phyloP scores from a whole-genome alignment of 2,797 vertebrate species.

The Scolopax rusticola region DNA sequence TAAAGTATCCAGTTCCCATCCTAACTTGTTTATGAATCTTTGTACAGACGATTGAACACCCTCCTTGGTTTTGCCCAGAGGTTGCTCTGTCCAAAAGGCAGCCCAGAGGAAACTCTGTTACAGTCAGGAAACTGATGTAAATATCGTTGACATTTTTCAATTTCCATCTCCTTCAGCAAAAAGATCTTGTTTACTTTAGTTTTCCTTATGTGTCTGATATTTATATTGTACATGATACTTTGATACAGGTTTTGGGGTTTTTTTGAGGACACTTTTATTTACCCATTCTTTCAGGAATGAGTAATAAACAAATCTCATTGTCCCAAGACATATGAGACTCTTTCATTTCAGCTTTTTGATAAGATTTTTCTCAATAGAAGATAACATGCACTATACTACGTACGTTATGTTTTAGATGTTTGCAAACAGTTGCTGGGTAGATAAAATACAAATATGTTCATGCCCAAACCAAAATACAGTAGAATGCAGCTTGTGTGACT shows the following conservation, averaged over 20 bases:
- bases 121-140: not conserved
- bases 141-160: not conserved
- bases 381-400: fast-evolving
- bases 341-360: not conserved
- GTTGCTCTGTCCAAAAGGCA: not conserved
- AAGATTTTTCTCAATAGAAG: not conserved
- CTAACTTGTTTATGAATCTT: not conserved
- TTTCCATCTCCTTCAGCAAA: not conserved
- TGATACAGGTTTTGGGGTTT: not conserved
- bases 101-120: not conserved
- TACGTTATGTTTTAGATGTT: not conserved
- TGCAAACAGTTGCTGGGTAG: not conserved
- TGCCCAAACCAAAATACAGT: not conserved
- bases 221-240: not conserved
- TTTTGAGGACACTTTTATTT: not conserved
- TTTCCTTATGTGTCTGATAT: not conserved
- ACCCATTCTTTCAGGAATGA: not conserved
- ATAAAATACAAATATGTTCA: not conserved
- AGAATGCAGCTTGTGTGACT: not conserved
- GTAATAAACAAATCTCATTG: not conserved
- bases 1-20: not conserved
- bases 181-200: not conserved
- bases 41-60: not conserved
- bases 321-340: too few relatives aligned
- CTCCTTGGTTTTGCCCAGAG: not conserved